Conservation (phyloP, 2,888 invertebrate genomes). For the Erannis defoliaria region DNA sequence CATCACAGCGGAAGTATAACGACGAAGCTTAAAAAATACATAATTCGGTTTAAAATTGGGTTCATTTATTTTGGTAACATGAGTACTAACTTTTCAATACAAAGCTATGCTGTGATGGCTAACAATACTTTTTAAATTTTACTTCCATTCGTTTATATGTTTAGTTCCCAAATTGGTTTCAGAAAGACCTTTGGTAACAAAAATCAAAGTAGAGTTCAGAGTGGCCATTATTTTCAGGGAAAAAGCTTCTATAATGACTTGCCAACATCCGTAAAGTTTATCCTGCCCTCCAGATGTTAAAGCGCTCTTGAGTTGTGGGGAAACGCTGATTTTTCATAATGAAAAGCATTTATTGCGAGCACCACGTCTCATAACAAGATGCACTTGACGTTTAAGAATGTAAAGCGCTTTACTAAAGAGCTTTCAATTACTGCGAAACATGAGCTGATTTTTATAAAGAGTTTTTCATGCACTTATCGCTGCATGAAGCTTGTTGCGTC, state of each 20-base stretch:
- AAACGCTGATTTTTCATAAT: constrained; percentile 69
- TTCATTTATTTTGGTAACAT: too few relatives aligned
- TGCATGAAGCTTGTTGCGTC: constrained; percentile 18
- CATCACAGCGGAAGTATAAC: too few relatives aligned
- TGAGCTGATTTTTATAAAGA: constrained; percentile 24
- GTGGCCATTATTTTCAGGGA: constrained; percentile 39
- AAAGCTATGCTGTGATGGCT: too few relatives aligned
- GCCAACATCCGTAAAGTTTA: constrained; percentile 53
- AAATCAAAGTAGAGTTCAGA: constrained; percentile 34
- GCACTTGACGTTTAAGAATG: constrained; percentile 16
- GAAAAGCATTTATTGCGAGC: constrained; percentile 60
- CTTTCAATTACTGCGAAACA: constrained; percentile 11
- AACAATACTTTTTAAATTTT: too few relatives aligned
- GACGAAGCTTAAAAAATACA: too few relatives aligned
- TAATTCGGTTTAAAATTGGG: too few relatives aligned
- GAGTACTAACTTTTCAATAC: too few relatives aligned
- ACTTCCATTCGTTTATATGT: too few relatives aligned
- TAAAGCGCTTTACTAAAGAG: constrained; percentile 14
- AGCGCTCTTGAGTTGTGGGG: constrained; percentile 48
- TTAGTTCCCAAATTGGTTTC: not conserved
- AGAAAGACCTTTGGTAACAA: not conserved
- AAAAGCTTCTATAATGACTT: constrained; percentile 48
- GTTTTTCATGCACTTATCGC: constrained; percentile 23
- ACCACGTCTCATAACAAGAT: constrained; percentile 20
- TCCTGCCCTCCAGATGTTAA: constrained; percentile 64